These are phyloP conservation scores for Hippocampus mohnikei DNA, from an alignment of 2,113 vertebrate species.

Conservation along the genomic window DNA sequence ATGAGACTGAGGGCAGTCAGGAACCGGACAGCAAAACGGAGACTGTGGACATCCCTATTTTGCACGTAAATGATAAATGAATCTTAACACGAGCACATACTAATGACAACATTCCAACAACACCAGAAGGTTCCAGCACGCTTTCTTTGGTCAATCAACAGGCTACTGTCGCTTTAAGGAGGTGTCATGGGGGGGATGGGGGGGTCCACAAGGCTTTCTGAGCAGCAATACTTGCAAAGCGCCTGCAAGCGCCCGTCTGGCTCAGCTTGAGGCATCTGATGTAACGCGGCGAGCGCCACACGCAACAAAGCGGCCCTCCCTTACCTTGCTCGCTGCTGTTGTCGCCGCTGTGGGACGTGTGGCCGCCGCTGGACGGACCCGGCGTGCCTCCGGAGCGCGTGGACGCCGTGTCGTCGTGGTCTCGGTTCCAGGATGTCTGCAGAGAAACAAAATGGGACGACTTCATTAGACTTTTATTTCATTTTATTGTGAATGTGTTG, in stretches of 20 bases:
- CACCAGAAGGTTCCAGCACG: neutral
- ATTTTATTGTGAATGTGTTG: neutral
- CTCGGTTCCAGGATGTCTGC: slow-evolving; percentile 98
- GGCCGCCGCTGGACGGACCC: slow-evolving; percentile 94
- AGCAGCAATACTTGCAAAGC: slow-evolving; percentile 7
- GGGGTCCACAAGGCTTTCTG: neutral
- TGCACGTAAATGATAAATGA: too few species aligned
- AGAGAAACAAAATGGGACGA: slow-evolving; percentile 10
- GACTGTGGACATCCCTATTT: too few species aligned
- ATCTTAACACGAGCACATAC: neutral
- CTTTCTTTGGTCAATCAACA: too few species aligned
- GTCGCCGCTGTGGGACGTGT: slow-evolving; percentile 97
- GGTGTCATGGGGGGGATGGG: neutral
- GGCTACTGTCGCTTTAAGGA: neutral
- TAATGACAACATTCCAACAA: neutral
- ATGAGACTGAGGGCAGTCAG: too few species aligned
- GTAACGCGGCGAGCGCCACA: neutral
- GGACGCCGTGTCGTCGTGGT: slow-evolving; percentile 96
- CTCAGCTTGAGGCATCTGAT: neutral
- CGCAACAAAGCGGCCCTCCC: slow-evolving; percentile 67
- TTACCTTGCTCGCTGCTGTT: slow-evolving; percentile 99
- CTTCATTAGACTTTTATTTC: slow-evolving; percentile 6
- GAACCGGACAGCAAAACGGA: too few species aligned
- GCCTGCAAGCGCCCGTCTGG: neutral
- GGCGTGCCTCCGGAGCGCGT: slow-evolving; percentile 96